phyloP scores from a whole-genome alignment of 2,888 invertebrate species.

The Julus scanicus region DNA sequence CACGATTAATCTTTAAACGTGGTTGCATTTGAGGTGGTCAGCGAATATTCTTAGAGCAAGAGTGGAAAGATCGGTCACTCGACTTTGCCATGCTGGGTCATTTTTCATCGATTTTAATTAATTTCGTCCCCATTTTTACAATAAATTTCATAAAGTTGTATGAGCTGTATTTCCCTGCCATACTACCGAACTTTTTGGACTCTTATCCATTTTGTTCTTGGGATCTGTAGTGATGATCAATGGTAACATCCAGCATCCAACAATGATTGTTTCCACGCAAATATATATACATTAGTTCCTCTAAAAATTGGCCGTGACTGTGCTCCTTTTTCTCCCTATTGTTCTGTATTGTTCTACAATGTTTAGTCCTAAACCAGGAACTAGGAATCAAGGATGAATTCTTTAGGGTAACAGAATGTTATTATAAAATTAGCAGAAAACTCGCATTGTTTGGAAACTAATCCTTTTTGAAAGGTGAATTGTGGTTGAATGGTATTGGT shows the following conservation, averaged over 20 bases:
- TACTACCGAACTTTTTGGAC: not conserved
- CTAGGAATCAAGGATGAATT: not conserved
- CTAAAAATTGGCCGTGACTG: too few species aligned
- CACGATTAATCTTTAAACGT: not conserved
- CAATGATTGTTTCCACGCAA: too few species aligned
- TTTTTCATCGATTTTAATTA: not conserved
- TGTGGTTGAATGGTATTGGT: too few species aligned
- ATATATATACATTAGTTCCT: too few species aligned
- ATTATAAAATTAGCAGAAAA: not conserved
- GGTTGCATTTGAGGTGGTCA: slow-evolving; percentile 28
- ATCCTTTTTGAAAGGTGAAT: not conserved
- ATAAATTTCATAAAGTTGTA: not conserved
- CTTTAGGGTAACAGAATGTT: not conserved
- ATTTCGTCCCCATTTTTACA: not conserved
- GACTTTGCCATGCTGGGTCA: not conserved
- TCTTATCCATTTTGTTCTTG: not conserved
- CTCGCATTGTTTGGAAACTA: not conserved
- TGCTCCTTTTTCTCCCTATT: too few species aligned
- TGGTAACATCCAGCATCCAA: not conserved
- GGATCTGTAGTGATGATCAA: not conserved
- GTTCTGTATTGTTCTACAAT: not conserved
- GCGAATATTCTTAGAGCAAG: not conserved
- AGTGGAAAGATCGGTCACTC: slow-evolving; percentile 23
- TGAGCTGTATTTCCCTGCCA: not conserved
- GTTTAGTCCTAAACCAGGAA: not conserved